Percentiles rank a stretch among this genome's conserved stretches.
These are phyloP conservation scores for Cosmia pyralina DNA, from an alignment of 2,888 invertebrate genomes.

Conservation along the genomic window DNA sequence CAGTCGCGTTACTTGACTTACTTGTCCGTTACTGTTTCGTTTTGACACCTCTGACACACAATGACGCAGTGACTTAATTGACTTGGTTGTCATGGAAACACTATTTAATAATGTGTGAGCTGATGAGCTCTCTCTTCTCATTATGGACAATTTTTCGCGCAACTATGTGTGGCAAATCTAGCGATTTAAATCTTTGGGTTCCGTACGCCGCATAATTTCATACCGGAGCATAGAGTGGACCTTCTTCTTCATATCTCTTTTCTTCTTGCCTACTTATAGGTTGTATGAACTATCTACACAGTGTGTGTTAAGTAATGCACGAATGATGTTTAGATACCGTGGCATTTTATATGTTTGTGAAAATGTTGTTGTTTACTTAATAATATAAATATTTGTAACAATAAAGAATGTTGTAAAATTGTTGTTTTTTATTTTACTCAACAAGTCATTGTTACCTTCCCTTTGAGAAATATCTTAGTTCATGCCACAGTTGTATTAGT, in stretches of 20 bases:
- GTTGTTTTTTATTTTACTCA: background rate
- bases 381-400: conserved; percentile 41
- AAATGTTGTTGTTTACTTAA: conserved; percentile 43
- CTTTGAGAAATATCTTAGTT: background rate
- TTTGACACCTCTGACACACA: background rate
- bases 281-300: conserved; percentile 6
- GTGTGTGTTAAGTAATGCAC: conserved; percentile 18
- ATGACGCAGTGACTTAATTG: background rate
- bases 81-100: background rate
- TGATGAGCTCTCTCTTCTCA: background rate
- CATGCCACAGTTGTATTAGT: background rate
- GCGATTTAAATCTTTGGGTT: background rate
- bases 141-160: background rate
- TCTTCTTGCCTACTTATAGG: background rate
- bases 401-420: conserved; percentile 52
- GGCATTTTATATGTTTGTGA: conserved; percentile 49
- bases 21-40: background rate
- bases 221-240: background rate
- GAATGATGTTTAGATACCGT: conserved; percentile 21
- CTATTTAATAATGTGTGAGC: background rate
- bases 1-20: too few relatives aligned
- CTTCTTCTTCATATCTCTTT: conserved; percentile 2
- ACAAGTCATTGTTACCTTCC: background rate
- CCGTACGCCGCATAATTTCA: background rate
- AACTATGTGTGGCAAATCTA: background rate